Evolutionary conservation across 2,888 invertebrate genomes (phyloP), one percentile per base, ranked within the genome.

Genomic region (Yponomeuta cagnagella): DNA sequence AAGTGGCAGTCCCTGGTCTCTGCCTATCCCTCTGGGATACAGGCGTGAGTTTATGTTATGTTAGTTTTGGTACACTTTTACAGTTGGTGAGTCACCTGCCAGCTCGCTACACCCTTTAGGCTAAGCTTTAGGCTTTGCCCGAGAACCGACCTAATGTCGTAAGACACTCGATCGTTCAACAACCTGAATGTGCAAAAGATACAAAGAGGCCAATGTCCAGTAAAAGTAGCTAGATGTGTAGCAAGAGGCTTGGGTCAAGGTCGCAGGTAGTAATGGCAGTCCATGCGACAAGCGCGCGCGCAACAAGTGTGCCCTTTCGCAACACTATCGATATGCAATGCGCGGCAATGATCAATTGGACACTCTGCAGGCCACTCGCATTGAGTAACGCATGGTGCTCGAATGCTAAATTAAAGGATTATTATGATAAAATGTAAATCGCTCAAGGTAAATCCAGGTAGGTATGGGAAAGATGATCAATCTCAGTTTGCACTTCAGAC

Each of bases 311-410:
- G 71, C 73, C 76, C 85, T 86, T 71, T 80, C 85, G 82, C 80
- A 86, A 87, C 80, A 77, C 79, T 81, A 85, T 85, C 83, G 84
- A 84, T 82, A 85, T 85, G 83, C 85, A 79, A 67, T 52, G 37
- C 65, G 63, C 65, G 48, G 82, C 79, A 80, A 82, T 81, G 81
- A 83, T 80, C 84, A 82, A 82, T 82, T 81, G 81, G 80, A 79
- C 78, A 78, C 79, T 23, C 23, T 75, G 79, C 77, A 78, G 77
- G 31, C 30, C 64, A 31, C 30, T 12, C 64, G 64, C 64, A n/a
- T 67, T 67, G 67, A 43, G 67, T 37, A 67, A 67, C 15, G 67
- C 33, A 43, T 63, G 63, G 63, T 58, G 52, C 52, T 58, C 52
- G 52, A 58, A 15, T 58, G 52, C 52, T 58, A 58, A 58, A 58